These are phyloP conservation scores for Diplazon laetatorius DNA, from an alignment of 2,888 invertebrate species.

Conservation along the genomic window DNA sequence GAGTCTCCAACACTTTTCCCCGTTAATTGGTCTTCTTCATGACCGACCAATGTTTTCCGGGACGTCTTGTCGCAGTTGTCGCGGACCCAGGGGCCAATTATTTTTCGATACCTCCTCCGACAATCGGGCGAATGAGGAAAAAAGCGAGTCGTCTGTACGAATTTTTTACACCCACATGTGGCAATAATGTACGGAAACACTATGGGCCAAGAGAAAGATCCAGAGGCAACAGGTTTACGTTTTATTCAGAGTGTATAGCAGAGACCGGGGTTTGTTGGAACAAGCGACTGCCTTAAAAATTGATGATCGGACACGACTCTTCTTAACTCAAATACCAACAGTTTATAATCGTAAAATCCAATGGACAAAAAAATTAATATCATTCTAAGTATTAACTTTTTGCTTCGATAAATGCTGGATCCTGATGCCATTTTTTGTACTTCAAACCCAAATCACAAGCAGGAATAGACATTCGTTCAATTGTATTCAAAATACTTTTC, in stretches of 20 bases:
- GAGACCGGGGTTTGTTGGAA: conserved; percentile 5
- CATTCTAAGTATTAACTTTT: too few species aligned
- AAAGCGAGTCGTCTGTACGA: conserved; percentile 26
- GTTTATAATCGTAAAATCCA: too few species aligned
- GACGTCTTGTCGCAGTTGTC: conserved; percentile 1
- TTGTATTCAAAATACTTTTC: too few species aligned
- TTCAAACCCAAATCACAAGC: too few species aligned
- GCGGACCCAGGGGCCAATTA: conserved; percentile 14
- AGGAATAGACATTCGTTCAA: too few species aligned
- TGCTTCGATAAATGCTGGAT: too few species aligned
- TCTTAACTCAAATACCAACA: too few species aligned
- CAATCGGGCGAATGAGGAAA: conserved; percentile 15
- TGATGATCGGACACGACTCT: background rate
- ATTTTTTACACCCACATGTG: conserved; percentile 1
- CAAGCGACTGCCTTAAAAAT: background rate
- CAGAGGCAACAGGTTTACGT: conserved; percentile 10
- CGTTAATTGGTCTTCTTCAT: conserved; percentile 39
- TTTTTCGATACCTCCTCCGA: conserved; percentile 25
- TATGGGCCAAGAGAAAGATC: background rate
- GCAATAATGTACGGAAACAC: background rate
- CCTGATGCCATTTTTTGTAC: too few species aligned
- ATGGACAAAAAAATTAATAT: too few species aligned
- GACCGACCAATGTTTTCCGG: background rate
- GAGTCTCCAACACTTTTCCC: conserved; percentile 34
- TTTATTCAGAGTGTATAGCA: background rate